Conservation (phyloP, 2,113 vertebrate species). For the Globicephala melas region DNA sequence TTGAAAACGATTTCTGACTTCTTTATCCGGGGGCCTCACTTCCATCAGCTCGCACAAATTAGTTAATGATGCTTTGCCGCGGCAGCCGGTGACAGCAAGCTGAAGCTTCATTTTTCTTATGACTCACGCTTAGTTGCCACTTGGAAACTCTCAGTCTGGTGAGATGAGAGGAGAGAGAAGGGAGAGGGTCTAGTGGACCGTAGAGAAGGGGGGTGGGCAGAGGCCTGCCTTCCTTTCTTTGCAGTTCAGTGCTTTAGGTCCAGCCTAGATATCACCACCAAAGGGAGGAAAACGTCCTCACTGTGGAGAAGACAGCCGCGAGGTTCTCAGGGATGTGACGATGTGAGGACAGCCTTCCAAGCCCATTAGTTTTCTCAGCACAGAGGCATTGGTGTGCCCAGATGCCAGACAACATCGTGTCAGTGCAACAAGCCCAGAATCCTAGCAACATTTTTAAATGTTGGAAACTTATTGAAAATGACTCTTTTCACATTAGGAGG, state of each 20-base stretch:
- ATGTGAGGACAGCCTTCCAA: neutral
- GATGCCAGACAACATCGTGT: slow-evolving; percentile 39
- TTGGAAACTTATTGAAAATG: slow-evolving; percentile 35
- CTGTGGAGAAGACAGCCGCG: neutral
- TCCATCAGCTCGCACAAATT: neutral
- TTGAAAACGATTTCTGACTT: neutral
- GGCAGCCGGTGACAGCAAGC: neutral
- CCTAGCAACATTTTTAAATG: slow-evolving; percentile 40
- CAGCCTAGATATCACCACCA: no score
- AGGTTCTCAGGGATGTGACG: neutral
- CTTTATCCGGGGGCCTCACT: neutral
- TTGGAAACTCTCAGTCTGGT: neutral
- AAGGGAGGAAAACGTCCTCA: neutral
- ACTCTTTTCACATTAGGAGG: slow-evolving; percentile 45
- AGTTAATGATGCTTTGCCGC: neutral
- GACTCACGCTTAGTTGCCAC: neutral
- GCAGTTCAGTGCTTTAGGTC: neutral
- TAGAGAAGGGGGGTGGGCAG: neutral
- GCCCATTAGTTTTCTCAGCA: slow-evolving; percentile 28
- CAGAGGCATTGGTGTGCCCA: neutral
- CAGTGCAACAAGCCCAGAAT: slow-evolving; percentile 19
- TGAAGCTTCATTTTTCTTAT: neutral
- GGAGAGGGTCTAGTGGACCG: neutral
- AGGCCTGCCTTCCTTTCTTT: neutral
- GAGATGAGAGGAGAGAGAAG: neutral